phyloP scores from a whole-genome alignment of 2,797 vertebrate genomes.

The Gorsachius magnificus region DNA sequence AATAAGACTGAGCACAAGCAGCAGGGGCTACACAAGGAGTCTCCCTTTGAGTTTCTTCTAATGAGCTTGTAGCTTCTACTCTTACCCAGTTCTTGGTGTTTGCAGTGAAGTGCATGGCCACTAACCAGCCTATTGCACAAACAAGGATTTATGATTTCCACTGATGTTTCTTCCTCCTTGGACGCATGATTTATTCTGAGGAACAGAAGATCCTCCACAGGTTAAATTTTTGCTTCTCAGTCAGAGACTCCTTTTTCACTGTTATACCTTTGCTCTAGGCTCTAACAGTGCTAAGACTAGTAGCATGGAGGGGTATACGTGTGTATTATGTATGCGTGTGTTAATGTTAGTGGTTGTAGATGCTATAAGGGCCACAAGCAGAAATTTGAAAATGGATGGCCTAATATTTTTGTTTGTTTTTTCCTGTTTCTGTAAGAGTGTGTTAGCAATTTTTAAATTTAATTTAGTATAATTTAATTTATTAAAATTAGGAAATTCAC shows the following conservation, averaged over 20 bases:
- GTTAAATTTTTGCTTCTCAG: neutral
- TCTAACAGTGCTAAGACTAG: neutral
- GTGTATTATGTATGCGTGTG: neutral
- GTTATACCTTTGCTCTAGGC: neutral
- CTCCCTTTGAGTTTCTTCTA: neutral
- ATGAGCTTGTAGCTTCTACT: neutral
- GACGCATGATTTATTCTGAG: neutral
- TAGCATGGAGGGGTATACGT: rapidly evolving
- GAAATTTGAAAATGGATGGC: neutral
- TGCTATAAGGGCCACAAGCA: neutral
- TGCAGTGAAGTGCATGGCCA: neutral
- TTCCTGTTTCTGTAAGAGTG: neutral
- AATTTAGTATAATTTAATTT: neutral
- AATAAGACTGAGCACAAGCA: neutral
- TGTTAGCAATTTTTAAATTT: neutral
- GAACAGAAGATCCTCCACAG: neutral
- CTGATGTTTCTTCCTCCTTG: neutral
- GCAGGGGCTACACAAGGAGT: rapidly evolving
- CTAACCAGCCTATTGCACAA: neutral
- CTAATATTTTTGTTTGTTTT: neutral
- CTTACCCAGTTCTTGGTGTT: neutral
- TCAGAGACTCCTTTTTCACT: neutral
- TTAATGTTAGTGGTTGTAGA: neutral
- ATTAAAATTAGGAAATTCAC: neutral
- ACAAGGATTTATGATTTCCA: neutral